Base-by-base conservation (phyloP, 2,888 invertebrate genomes). In the Dynastes tityus region DNA sequence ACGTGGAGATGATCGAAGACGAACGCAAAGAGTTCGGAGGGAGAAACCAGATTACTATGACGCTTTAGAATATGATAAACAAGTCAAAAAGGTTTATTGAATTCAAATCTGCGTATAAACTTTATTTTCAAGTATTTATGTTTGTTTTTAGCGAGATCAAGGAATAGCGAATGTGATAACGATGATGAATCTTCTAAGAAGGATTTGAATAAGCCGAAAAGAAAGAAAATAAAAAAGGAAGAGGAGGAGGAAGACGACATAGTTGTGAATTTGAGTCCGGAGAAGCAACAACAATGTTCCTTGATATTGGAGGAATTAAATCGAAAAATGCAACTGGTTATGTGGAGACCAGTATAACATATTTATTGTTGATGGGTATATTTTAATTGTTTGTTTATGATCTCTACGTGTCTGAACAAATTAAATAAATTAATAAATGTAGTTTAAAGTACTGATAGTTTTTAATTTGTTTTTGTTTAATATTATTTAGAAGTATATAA, bases 1-100 rank as follows among this genome's bases (percentile, higher is more conserved):
- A 51, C 80, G 88, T 0, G 91, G 90, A 16, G 91, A 90, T 79
- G 92, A 89, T 79, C 87, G 94, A 3, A 88, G 95, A 70, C 88
- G 94, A 82, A 95, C 95, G 0, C 94, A 94, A 82, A 88, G 96
- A 76, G 93, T 95, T 5, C 91, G 94, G 79, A 89, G 95, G 78
- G 93, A 94, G 22, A 95, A 95, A 84, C 95, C 95, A 1, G 94
- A 95, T 90, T 96, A 95, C 87, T 96, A 96, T 82, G 95, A 96
- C 88, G 93, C 95, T 0, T 91, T 95, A 80, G 94, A 95, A 85
- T 95, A 94, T 86, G 94, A 95, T 86, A 95, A 94, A 84, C 93
- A 95, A 86, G 92, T 93, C 75, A 91, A 92, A 85, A 92, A 94
- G 89, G 94, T 89, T 85, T 84, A 64, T 37, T 32, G 32, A 0